Evolutionary conservation across 2,113 vertebrate genomes (phyloP).

Genomic region (Pelecanus crispus): DNA sequence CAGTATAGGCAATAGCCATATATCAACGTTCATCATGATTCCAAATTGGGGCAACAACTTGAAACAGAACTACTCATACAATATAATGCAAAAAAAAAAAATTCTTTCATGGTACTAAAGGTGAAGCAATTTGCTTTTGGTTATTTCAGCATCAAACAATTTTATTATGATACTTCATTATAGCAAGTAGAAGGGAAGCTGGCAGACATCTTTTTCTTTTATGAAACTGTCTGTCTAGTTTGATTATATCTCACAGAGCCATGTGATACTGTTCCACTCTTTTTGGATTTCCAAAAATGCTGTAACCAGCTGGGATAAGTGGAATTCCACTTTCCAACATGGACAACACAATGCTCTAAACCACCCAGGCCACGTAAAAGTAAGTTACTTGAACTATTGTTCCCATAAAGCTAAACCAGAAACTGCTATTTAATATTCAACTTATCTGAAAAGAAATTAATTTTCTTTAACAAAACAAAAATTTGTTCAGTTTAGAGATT

Average conservation of each 20-base stretch:
- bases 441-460: background rate
- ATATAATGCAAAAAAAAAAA: background rate
- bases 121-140: background rate
- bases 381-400: background rate
- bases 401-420: background rate
- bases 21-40: background rate
- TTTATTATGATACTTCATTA: background rate
- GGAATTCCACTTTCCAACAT: background rate
- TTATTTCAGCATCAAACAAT: background rate
- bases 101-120: background rate
- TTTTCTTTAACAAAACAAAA: background rate
- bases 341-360: background rate
- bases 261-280: background rate
- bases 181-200: background rate
- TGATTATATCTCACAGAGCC: background rate
- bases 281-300: background rate
- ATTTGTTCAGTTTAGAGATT: background rate
- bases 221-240: background rate
- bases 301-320: background rate
- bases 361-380: background rate
- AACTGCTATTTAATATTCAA: background rate
- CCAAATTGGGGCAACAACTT: background rate
- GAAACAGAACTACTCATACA: background rate
- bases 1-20: background rate
- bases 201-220: background rate